Conservation (phyloP, 2,888 invertebrate species). For the Drosophila robusta region DNA sequence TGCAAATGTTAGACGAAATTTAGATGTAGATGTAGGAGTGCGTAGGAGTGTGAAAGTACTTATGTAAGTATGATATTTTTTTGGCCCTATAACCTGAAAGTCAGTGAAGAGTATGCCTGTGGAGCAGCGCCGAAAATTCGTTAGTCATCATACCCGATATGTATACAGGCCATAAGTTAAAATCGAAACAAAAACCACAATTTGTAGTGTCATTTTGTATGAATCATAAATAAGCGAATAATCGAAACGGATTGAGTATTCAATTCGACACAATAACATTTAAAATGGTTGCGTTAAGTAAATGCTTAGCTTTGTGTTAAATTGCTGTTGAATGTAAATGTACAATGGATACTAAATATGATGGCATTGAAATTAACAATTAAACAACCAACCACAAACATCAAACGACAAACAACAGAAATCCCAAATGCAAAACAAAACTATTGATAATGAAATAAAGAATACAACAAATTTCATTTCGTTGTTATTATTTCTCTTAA, state of each 20-base stretch:
- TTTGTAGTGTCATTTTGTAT: constrained; percentile 43
- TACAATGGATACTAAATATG: constrained; percentile 65
- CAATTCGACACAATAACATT: constrained; percentile 36
- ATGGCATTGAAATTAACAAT: constrained; percentile 49
- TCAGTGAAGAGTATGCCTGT: background rate
- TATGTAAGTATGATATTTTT: constrained; percentile 41
- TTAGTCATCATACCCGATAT: constrained; percentile 21
- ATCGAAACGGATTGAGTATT: constrained; percentile 33
- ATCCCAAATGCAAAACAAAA: constrained; percentile 46
- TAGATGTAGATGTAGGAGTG: constrained; percentile 54
- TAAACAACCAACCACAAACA: constrained; percentile 25
- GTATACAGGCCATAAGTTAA: constrained; percentile 13
- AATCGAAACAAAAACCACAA: constrained; percentile 33
- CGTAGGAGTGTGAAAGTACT: constrained; percentile 19
- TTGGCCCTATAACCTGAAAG: background rate
- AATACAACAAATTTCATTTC: constrained; percentile 48
- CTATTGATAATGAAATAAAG: constrained; percentile 55
- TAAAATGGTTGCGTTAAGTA: constrained; percentile 45
- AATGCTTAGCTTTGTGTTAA: constrained; percentile 85
- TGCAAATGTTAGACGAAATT: constrained; percentile 70
- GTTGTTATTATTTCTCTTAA: constrained; percentile 23
- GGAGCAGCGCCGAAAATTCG: constrained; percentile 13
- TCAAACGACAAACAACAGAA: constrained; percentile 28
- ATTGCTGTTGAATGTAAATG: constrained; percentile 85
- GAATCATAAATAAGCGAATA: constrained; percentile 28